Evolutionary conservation across 2,113 vertebrate genomes (phyloP), one percentile per base, ranked within the genome.

Genomic region (Tupaia chinensis): DNA sequence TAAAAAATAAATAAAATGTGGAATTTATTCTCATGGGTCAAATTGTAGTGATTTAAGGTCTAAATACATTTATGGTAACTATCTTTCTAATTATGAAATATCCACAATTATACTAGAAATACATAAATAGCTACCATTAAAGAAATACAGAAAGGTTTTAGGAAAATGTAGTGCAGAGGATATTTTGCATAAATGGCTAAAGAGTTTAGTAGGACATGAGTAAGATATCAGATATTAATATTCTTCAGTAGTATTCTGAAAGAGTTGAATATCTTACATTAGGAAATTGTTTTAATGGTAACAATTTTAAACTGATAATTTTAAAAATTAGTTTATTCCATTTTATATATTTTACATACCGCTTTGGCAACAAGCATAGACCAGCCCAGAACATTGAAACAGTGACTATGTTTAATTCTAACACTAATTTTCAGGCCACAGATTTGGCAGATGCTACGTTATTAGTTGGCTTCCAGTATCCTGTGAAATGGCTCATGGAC

Each of bases 21-120:
- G 54, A 44, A 65, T 90, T 84, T 2, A 60, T 93, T 89, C 97
- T 76, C 87, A 77, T 54, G 63, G 77, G 23, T 93, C 80, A 96
- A 91, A 92, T 96, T 78, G 94, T 34, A 70, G 32, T 78, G 32
- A 91, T 78, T 53, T 78, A 94, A 84, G 23, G 66, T 89, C 23
- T 65, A 88, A 88, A 94, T 53, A 53, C 63, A 94, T 94, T 78
- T 89, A 86, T 32, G 60, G 81, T 61, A 88, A 94, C 34, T 86
- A 88, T 82, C 9, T 92, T 96, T 86, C 68, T 91, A 96, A 95
- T 89, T 94, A 84, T 69, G n/a, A 32, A 83, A 96, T 96, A 94
- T 56, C 72, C 12, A 87, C 61, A 87, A 58, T 44, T 78, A 5
- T 86, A 69, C 32, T 72, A 78, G 53, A 80, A 69, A 66, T 66